Conservation (phyloP, 1,140 invertebrate species). For the Euschistus heros region DNA sequence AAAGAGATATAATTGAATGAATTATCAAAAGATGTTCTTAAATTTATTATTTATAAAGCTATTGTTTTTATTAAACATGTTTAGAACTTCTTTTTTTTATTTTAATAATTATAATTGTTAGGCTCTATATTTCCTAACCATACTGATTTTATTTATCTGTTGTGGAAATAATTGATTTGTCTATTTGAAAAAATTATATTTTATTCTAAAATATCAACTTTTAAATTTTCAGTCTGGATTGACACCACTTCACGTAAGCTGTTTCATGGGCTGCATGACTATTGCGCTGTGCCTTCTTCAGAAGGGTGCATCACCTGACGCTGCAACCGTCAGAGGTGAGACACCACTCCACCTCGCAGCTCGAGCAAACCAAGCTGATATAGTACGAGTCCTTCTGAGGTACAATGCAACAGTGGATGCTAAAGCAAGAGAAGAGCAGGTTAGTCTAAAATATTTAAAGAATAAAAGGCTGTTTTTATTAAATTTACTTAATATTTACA, state of each 20-base stretch:
- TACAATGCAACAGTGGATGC: constrained; percentile 95
- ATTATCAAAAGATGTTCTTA: neutral
- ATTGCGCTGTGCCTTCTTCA: constrained; percentile 94
- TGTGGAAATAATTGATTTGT: too few species aligned
- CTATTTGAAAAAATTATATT: too few species aligned
- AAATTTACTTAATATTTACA: neutral
- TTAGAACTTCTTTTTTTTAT: too few species aligned
- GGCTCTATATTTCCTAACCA: too few species aligned
- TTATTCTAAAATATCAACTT: neutral
- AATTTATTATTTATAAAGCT: neutral
- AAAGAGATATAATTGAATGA: too few species aligned
- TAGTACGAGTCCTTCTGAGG: constrained; percentile 80
- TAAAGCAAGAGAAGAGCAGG: constrained; percentile 55
- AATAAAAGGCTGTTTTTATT: neutral
- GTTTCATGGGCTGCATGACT: constrained; percentile 99
- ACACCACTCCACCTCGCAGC: constrained; percentile 95
- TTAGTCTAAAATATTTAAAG: neutral
- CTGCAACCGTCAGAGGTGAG: constrained; percentile 92
- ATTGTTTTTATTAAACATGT: neutral
- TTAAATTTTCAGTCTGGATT: constrained; percentile 61
- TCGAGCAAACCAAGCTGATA: constrained; percentile 81
- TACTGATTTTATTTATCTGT: too few species aligned
- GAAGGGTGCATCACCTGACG: constrained; percentile 87
- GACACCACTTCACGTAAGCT: constrained; percentile 93
- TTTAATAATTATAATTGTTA: too few species aligned